Percentiles rank a stretch among this genome's conserved stretches.
Evolutionary conservation across 1,140 invertebrate species (phyloP).

Genomic region (Sycobia sp.): DNA sequence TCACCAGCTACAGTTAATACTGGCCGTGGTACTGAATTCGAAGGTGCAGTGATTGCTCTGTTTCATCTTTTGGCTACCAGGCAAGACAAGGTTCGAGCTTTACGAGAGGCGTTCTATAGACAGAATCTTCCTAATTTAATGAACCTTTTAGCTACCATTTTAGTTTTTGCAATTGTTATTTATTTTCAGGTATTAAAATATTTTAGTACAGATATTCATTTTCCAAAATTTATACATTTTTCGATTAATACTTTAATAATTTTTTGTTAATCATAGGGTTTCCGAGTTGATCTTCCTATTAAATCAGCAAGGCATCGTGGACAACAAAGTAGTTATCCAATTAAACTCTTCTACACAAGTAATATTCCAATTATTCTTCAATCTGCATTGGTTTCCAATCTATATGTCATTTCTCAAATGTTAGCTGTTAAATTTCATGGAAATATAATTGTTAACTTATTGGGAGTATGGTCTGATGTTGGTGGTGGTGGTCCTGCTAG

Average conservation of each 20-base stretch:
- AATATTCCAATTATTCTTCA: conserved; percentile 99
- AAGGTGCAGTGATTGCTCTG: conserved; percentile 95
- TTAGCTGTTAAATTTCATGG: conserved; percentile 97
- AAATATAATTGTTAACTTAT: conserved; percentile 95
- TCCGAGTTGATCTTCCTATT: conserved; percentile 98
- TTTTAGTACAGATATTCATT: conserved; percentile 34
- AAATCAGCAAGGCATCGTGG: conserved; percentile 98
- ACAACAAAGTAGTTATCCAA: conserved; percentile 99
- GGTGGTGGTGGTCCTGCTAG: conserved; percentile 94
- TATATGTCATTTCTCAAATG: conserved; percentile 99
- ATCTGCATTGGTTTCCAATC: conserved; percentile 97
- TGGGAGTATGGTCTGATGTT: conserved; percentile 99
- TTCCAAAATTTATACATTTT: background rate
- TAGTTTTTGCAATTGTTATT: conserved; percentile 99
- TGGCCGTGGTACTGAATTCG: conserved; percentile 96
- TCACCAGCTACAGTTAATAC: conserved; percentile 99
- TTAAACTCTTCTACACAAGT: conserved; percentile 99
- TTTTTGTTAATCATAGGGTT: conserved; percentile 72
- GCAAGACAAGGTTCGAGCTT: conserved; percentile 96
- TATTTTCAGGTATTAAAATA: conserved; percentile 92
- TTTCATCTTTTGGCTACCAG: conserved; percentile 97
- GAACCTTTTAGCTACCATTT: conserved; percentile 96
- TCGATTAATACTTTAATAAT: too few relatives aligned
- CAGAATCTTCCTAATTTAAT: conserved; percentile 99
- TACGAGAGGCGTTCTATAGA: conserved; percentile 98